These are phyloP conservation scores for Theonella swinhoei DNA, from an alignment of 37 sponge, comb jelly and placozoan species.

Conservation along the genomic window DNA sequence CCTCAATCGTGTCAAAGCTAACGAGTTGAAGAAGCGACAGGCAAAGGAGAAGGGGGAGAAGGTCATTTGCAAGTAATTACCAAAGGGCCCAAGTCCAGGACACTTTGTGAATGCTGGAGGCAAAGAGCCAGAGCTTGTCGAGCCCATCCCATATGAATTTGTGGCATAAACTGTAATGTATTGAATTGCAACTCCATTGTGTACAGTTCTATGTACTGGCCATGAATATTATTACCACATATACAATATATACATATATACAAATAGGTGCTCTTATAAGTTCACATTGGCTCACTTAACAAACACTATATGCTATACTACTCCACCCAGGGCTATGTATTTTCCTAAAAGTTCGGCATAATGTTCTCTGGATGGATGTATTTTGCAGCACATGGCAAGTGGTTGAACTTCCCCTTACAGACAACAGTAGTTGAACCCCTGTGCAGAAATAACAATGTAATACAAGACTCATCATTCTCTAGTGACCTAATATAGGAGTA, in stretches of 20 bases:
- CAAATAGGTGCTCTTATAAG: no score
- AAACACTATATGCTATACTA: no score
- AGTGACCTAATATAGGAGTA: no score
- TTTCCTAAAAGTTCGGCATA: no score
- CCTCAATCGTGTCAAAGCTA: slow-evolving; percentile 89
- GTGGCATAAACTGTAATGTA: slow-evolving; percentile 81
- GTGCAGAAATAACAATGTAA: no score
- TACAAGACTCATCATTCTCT: no score
- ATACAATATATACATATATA: no score
- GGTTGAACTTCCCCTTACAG: background rate
- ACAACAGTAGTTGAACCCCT: background rate
- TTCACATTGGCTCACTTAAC: no score
- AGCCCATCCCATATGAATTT: slow-evolving; percentile 94
- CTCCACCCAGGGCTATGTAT: no score
- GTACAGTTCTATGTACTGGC: no score
- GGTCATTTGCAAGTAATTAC: slow-evolving; percentile 51
- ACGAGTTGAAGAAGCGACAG: slow-evolving; percentile 73
- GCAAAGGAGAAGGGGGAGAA: slow-evolving; percentile 80
- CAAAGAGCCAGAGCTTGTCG: slow-evolving; percentile 76
- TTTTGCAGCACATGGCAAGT: background rate
- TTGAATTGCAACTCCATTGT: no score
- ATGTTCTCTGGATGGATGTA: background rate
- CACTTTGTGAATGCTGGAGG: slow-evolving; percentile 85
- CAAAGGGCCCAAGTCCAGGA: slow-evolving; percentile 68
- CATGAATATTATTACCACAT: no score